Base-by-base conservation (phyloP, 2,888 invertebrate species). In the Heliothis peltigera region DNA sequence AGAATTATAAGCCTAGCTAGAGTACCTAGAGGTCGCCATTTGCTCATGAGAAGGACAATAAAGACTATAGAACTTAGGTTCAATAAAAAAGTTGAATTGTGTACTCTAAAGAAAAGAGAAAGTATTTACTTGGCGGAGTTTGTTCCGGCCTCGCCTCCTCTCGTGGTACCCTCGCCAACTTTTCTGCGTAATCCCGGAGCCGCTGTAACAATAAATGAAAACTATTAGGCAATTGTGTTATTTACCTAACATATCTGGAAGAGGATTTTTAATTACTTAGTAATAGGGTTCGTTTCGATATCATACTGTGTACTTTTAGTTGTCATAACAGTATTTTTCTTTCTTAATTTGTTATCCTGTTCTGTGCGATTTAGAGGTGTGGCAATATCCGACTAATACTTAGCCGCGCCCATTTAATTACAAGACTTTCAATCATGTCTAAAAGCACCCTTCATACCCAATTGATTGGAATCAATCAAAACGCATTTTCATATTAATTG, bases 111-210 rank as follows among this genome's bases (percentile, higher is more conserved):
- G 22, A 22, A 47, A n/a, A 25, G 7, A 22, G 10, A 32, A 46
- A 25, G 0, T 61, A 75, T 54, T 63, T 69, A 75, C 74, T 74
- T 49, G 49, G 62, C 21, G 75, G 69, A 18, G 77, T 44, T 48
- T 79, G 83, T 65, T 84, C 87, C 22, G 87, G 84, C 19, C 88
- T 81, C 1, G 88, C 83, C 77, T 93, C 89, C 70, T 93, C 94
- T 28, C 92, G 82, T 0, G 90, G 84, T 32, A 91, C 89, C 66
- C 94, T 84, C 17, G 89, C 90, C 58, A 89, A 80, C 58, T 88
- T 90, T 57, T 84, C 88, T 1, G 79, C 86, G 67, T 86, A 80
- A 53, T 88, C 87, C 7, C 89, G 87, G 43, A 85, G 79, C 49
- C 83, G 81, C 93, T 94, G 87, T 63, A 93, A 89, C 75, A 84